Conservation (phyloP, 2,797 vertebrate genomes). For the Hipposideros larvatus region DNA sequence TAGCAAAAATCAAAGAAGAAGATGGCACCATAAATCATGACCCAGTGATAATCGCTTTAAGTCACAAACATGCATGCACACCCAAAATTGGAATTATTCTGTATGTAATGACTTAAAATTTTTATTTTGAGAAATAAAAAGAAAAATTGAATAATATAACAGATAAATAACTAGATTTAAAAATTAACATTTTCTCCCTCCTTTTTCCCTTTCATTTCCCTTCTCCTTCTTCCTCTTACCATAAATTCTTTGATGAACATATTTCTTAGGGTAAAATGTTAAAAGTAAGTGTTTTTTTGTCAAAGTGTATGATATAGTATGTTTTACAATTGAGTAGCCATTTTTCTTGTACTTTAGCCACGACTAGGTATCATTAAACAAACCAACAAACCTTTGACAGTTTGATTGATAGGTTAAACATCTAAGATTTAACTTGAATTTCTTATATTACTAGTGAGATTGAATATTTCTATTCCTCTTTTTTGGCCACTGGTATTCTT, state of each 20-base stretch:
- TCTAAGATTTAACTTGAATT: conserved; percentile 30
- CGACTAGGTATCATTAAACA: neutral
- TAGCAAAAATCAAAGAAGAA: neutral
- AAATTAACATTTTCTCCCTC: neutral
- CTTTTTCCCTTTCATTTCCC: neutral
- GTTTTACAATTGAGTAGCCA: neutral
- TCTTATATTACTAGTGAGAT: neutral
- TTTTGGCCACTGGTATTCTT: neutral
- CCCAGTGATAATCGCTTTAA: neutral
- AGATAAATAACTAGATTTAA: neutral
- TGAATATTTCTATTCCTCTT: neutral
- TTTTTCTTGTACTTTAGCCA: neutral
- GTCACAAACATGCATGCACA: neutral
- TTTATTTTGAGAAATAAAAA: conserved; percentile 49
- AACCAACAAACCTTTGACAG: neutral
- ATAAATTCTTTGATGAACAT: conserved; percentile 33
- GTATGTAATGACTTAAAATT: neutral
- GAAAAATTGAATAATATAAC: neutral
- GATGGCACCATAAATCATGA: neutral
- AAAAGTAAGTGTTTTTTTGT: neutral
- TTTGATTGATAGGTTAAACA: conserved; percentile 7
- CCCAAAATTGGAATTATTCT: neutral
- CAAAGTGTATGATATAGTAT: neutral
- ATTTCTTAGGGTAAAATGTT: conserved; percentile 19
- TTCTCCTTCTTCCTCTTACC: neutral